Conservation (phyloP, 1,140 invertebrate genomes). For the Aphaenogaster rudis region DNA sequence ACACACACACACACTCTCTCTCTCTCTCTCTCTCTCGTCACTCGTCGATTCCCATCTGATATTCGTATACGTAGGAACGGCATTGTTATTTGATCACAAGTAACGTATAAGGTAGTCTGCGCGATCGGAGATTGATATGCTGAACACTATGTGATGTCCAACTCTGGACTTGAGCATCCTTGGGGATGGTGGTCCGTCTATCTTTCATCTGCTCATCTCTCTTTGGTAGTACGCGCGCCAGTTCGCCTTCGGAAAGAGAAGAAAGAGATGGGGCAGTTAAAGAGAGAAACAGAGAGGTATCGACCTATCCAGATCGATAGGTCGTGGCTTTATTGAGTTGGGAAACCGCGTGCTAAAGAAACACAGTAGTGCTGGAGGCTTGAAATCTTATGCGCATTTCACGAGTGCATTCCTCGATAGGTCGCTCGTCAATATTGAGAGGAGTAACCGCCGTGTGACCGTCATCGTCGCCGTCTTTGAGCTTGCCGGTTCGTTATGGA, state of each 20-base stretch:
- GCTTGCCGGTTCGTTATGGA: slow-evolving; percentile 13
- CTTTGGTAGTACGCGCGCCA: slow-evolving; percentile 32
- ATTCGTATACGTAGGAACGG: background rate
- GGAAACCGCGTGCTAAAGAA: slow-evolving; percentile 66
- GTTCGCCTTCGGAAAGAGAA: slow-evolving; percentile 51
- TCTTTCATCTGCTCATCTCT: slow-evolving; percentile 24
- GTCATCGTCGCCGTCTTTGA: background rate
- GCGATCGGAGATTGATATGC: slow-evolving; percentile 52
- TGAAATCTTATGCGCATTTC: background rate
- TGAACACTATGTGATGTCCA: slow-evolving; percentile 20
- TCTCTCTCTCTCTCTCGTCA: too few species aligned
- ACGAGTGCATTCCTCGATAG: background rate
- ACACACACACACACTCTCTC: too few species aligned
- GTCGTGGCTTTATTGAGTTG: slow-evolving; percentile 72
- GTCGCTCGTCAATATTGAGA: background rate
- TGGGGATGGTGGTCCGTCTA: slow-evolving; percentile 43
- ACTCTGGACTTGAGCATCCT: slow-evolving; percentile 23
- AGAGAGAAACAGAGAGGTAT: slow-evolving; percentile 26
- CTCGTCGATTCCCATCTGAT: background rate
- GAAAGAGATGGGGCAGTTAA: slow-evolving; percentile 3
- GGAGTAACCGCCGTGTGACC: background rate
- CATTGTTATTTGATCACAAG: background rate
- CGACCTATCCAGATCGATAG: slow-evolving; percentile 63
- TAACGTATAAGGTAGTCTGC: background rate
- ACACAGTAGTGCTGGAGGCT: background rate